Evolutionary conservation across 2,797 vertebrate species (phyloP).

Genomic region (Perdix hodgsoniae): DNA sequence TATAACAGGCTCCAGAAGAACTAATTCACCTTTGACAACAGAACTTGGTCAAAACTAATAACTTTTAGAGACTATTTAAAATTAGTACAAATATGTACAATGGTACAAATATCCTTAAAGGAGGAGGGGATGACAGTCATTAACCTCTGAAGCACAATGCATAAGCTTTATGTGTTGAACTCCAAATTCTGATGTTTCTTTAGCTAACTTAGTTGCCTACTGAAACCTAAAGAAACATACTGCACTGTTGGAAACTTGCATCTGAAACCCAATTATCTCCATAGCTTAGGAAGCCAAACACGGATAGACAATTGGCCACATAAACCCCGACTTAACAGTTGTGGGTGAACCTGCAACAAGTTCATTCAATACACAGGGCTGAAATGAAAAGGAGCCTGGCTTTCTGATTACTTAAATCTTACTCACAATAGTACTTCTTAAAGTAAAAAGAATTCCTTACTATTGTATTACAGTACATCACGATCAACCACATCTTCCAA

Average conservation of each 20-base stretch:
- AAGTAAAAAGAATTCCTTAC: slow-evolving; percentile 16
- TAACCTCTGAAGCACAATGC: neutral
- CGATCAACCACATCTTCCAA: slow-evolving; percentile 15
- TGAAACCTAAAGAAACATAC: neutral
- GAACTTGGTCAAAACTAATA: neutral
- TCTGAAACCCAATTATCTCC: neutral
- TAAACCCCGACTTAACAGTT: neutral
- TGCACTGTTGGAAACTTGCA: neutral
- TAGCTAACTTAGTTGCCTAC: neutral
- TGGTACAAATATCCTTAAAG: neutral
- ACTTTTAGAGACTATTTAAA: neutral
- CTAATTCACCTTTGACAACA: neutral
- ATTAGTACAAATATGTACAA: neutral
- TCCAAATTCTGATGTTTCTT: neutral
- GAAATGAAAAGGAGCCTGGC: neutral
- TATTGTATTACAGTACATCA: slow-evolving; percentile 40
- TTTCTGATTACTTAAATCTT: neutral
- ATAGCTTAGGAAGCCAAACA: neutral
- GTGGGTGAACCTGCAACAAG: neutral
- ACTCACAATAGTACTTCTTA: neutral
- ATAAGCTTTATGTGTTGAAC: neutral
- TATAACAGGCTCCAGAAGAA: neutral
- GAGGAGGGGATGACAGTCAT: fast-evolving
- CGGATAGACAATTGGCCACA: fast-evolving
- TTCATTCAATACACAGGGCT: neutral